phyloP scores from a whole-genome alignment of 2,113 vertebrate genomes.

The Actenoides hombroni region DNA sequence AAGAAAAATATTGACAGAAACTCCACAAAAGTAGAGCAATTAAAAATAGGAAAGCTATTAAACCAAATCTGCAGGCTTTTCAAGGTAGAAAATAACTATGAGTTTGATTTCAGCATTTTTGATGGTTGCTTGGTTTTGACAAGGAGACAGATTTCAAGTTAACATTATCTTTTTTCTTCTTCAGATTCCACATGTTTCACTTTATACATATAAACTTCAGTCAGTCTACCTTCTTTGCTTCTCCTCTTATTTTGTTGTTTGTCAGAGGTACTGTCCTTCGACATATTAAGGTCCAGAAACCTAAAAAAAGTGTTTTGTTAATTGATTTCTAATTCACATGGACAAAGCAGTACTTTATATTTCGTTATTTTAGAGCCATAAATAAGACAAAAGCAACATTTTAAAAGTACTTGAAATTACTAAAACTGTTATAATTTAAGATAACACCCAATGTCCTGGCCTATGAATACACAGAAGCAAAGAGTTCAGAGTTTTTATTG shows the following conservation, averaged over 20 bases:
- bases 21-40: background rate
- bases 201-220: background rate
- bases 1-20: background rate
- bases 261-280: background rate
- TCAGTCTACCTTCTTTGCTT: background rate
- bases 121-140: background rate
- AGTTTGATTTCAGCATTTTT: background rate
- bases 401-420: background rate
- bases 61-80: background rate
- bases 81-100: background rate
- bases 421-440: background rate
- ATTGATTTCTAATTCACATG: background rate
- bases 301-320: background rate
- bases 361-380: background rate
- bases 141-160: background rate
- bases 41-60: background rate
- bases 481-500: background rate
- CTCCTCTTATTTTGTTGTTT: background rate
- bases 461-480: background rate
- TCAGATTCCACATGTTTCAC: background rate
- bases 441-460: background rate
- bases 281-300: background rate
- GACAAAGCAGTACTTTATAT: background rate
- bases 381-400: background rate
- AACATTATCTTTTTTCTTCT: background rate